phyloP scores from a whole-genome alignment of 1,140 invertebrate genomes.

The Cataglyphis hispanica region DNA sequence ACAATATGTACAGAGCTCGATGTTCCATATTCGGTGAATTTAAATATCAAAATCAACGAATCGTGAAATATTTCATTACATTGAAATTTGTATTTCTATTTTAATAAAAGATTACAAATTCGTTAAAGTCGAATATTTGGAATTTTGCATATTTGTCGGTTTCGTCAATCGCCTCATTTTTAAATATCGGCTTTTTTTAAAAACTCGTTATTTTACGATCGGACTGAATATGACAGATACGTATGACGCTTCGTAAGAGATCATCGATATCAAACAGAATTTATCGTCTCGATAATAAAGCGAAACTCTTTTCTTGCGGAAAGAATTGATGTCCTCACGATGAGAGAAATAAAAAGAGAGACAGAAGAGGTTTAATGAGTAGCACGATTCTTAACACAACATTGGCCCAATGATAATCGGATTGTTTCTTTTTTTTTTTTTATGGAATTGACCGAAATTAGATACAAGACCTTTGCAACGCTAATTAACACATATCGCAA shows the following conservation, averaged over 20 bases:
- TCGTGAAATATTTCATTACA: conserved; percentile 4
- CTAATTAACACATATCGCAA: conserved; percentile 53
- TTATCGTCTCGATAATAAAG: background rate
- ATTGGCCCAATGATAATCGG: conserved; percentile 41
- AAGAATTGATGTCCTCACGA: background rate
- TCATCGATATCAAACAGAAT: background rate
- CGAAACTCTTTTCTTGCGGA: background rate
- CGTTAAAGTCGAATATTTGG: conserved; percentile 1
- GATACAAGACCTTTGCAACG: conserved; percentile 25
- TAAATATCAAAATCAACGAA: conserved; percentile 58
- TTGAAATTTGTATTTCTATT: conserved; percentile 11
- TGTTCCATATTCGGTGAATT: conserved; percentile 35
- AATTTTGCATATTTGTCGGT: background rate
- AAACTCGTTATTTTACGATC: background rate
- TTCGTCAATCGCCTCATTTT: background rate
- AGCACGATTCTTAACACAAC: conserved; percentile 4
- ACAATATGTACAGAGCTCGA: background rate
- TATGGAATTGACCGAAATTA: conserved; percentile 52
- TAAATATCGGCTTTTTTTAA: background rate
- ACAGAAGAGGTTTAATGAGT: conserved; percentile 16
- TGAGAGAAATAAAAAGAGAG: background rate
- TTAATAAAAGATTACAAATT: background rate
- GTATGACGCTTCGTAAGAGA: background rate
- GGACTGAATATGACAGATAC: background rate
- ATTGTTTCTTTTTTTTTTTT: too few relatives aligned